Conservation (phyloP, 2,113 vertebrate species). For the Lepidiolamprologus cunningtoni region DNA sequence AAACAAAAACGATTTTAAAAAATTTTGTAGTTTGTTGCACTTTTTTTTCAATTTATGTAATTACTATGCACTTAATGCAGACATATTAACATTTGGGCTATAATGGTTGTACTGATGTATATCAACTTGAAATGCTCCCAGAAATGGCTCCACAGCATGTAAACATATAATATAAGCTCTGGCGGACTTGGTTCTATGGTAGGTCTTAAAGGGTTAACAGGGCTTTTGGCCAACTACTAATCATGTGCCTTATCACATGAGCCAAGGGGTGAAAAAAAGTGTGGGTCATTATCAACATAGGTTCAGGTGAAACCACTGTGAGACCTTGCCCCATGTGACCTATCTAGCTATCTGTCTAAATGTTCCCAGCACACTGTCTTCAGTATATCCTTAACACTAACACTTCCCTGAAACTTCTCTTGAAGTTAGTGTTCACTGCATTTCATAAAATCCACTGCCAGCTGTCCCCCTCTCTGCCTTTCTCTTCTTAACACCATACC, state of each 20-base stretch:
- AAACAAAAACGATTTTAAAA: rapidly evolving
- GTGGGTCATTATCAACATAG: background rate
- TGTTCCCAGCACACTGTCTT: background rate
- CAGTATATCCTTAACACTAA: background rate
- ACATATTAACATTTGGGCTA: rapidly evolving
- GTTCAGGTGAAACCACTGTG: background rate
- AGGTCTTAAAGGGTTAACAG: background rate
- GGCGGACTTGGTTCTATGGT: too few relatives aligned
- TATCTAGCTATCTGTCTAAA: background rate
- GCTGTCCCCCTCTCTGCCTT: background rate
- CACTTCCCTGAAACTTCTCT: background rate
- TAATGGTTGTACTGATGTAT: too few relatives aligned
- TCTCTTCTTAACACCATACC: background rate
- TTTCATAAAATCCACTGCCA: background rate
- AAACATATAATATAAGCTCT: rapidly evolving
- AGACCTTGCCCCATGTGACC: background rate
- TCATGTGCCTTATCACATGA: background rate
- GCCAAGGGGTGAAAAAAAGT: background rate
- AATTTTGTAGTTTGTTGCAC: too few relatives aligned
- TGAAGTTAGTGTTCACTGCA: background rate
- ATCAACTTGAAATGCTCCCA: too few relatives aligned
- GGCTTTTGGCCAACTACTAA: background rate
- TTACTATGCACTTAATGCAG: too few relatives aligned
- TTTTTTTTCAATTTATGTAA: too few relatives aligned
- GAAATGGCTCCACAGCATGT: rapidly evolving